Evolutionary conservation across 2,888 invertebrate species (phyloP), one percentile per base, ranked within the genome.

Genomic region (Leucania comma): DNA sequence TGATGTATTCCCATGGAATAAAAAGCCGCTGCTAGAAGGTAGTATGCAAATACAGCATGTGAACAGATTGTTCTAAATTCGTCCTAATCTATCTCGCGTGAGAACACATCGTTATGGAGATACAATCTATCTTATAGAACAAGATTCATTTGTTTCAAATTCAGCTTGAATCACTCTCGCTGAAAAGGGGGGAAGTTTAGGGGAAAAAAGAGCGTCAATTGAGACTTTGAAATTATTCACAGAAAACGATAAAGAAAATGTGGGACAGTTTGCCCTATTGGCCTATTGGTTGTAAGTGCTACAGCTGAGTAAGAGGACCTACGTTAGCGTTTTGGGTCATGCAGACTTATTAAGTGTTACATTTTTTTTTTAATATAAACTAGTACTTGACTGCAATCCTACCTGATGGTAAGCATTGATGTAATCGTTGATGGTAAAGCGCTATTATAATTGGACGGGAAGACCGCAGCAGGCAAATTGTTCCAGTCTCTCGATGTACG

Each of bases 91-190:
- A 57, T 74, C 61, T 65, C 29, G 53, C 76, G 50, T 64, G 54
- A 65, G 56, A 63, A 65, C 56, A 57, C 46, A 46, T 78, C 71
- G 59, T 68, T 76, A 82, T 64, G 51, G 66, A 20, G 42, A 67
- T 59, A 59, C 64, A 17, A 78, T 78, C 61, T 42, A 72, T 82
- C 69, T 76, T 51, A 53, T 53, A 29, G 22, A 22, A 26, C 53
- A 74, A 54, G 64, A 65, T 66, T 53, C 67, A 64, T 64, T 79
- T 70, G 70, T 75, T 70, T 58, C 46, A 65, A 78, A 68, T 74
- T 66, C 74, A 22, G 59, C 10, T 57, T 58, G 42, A 17, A 57
- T 68, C 6, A 48, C 17, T 69, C 54, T 26, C 4, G 20, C 24
- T 63, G 20, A 42, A 48, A 56, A 50, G 48, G 22, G 12, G 46